Conservation (phyloP, 2,797 vertebrate genomes). For the Distichodus sexfasciatus region DNA sequence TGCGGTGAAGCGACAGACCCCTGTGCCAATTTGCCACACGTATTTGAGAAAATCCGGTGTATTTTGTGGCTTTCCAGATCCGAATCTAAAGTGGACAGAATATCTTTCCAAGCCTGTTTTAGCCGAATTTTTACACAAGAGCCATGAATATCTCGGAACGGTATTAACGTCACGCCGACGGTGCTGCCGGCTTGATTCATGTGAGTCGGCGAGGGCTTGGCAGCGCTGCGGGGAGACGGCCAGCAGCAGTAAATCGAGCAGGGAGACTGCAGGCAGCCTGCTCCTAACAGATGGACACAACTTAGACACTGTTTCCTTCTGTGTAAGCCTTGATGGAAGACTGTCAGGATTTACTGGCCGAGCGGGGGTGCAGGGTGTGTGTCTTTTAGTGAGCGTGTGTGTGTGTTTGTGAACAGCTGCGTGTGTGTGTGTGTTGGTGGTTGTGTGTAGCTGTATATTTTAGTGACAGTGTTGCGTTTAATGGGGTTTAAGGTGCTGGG, state of each 20-base stretch:
- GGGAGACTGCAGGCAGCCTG: slow-evolving; percentile 43
- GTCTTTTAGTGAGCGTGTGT: neutral
- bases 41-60: too few species aligned
- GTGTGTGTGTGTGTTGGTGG: slow-evolving; percentile 24
- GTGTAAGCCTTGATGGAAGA: slow-evolving; percentile 48
- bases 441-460: slow-evolving; percentile 1
- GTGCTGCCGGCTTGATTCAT: slow-evolving; percentile 42
- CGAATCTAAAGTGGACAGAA: too few species aligned
- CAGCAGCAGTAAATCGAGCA: slow-evolving; percentile 44
- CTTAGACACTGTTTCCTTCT: slow-evolving; percentile 59
- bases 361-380: slow-evolving; percentile 17
- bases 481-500: slow-evolving; percentile 68
- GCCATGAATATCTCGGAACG: slow-evolving; percentile 40
- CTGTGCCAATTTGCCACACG: too few species aligned
- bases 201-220: slow-evolving; percentile 32
- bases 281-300: slow-evolving; percentile 68
- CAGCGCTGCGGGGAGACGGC: slow-evolving; percentile 28
- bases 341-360: slow-evolving; percentile 53
- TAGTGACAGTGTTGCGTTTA: slow-evolving; percentile 69
- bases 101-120: slow-evolving; percentile 19
- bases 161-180: slow-evolving; percentile 31
- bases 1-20: too few species aligned
- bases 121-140: slow-evolving; percentile 10
- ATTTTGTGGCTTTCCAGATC: too few species aligned
- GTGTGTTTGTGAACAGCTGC: slow-evolving; percentile 41